Conservation (phyloP, 2,113 vertebrate genomes). For the Crocuta crocuta region DNA sequence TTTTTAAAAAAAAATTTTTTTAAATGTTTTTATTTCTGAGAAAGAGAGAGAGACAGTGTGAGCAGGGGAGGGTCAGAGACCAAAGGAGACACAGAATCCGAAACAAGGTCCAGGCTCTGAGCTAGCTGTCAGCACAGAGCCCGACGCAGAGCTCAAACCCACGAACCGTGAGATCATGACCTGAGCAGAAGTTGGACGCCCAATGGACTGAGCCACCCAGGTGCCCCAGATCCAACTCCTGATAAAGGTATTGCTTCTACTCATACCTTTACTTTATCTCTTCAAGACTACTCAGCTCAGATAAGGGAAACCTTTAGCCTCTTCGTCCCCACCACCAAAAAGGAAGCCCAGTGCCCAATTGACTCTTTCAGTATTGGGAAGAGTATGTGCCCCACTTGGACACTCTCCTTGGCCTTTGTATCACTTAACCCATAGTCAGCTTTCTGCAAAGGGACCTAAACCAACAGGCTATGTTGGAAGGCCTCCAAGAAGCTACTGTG, state of each 20-base stretch:
- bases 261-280: fast-evolving
- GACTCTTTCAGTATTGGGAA: neutral
- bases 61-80: no score
- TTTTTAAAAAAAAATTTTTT: no score
- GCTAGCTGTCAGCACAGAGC: no score
- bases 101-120: no score
- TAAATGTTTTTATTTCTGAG: no score
- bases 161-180: no score
- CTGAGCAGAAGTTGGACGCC: no score
- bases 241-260: neutral
- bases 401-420: neutral
- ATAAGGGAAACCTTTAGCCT: neutral
- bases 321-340: neutral
- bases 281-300: neutral
- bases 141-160: no score
- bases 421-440: neutral
- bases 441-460: neutral
- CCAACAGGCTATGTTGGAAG: neutral
- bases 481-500: neutral
- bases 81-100: no score
- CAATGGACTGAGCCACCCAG: no score
- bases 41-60: no score
- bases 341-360: neutral
- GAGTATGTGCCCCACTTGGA: neutral
- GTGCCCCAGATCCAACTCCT: neutral